phyloP scores from a whole-genome alignment of 2,888 invertebrate species.

The Dichetophora obliterata region DNA sequence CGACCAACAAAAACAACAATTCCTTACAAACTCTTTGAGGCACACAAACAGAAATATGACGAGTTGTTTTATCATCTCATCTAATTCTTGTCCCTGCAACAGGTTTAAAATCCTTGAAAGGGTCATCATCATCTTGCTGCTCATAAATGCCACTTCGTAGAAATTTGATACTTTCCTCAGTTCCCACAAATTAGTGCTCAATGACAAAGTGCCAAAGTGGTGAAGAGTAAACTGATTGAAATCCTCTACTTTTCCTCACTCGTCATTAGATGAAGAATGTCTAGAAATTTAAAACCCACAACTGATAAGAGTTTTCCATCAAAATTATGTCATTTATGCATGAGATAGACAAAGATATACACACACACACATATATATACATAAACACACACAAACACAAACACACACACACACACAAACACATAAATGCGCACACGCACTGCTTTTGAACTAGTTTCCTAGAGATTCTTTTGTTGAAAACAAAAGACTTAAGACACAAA shows the following conservation, averaged over 20 bases:
- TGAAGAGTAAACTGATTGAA: neutral
- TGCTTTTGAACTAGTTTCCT: neutral
- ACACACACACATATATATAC: too few relatives aligned
- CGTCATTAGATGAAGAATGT: neutral
- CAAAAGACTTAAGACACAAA: constrained; percentile 31
- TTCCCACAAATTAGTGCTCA: neutral
- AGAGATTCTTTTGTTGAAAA: neutral
- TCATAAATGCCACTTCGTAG: neutral
- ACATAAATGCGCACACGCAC: neutral
- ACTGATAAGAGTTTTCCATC: constrained; percentile 12
- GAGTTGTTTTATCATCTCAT: neutral
- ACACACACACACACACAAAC: too few relatives aligned
- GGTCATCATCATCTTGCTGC: neutral
- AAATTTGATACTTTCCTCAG: neutral
- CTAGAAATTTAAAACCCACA: neutral
- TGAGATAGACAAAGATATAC: neutral
- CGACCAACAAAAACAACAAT: neutral
- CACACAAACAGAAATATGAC: too few relatives aligned
- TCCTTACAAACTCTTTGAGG: too few relatives aligned
- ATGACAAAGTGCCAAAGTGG: constrained; percentile 7
- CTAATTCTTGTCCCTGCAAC: neutral
- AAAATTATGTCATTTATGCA: constrained; percentile 19
- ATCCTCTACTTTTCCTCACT: neutral
- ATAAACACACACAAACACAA: too few relatives aligned
- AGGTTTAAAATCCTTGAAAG: neutral